Evolutionary conservation across 1,140 invertebrate species (phyloP).

Genomic region (Asbolus verrucosus): DNA sequence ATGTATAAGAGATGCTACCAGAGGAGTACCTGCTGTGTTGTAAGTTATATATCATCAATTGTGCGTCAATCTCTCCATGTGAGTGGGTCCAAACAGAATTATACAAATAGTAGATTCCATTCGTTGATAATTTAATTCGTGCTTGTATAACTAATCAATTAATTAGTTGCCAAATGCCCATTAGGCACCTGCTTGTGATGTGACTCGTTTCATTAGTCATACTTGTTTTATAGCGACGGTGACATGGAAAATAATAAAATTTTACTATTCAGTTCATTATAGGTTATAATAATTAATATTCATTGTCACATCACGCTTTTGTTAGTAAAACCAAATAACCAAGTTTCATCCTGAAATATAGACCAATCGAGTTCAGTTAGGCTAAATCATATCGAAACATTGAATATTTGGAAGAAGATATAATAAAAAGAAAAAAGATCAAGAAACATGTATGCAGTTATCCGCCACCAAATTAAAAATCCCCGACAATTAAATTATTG

Average conservation of each 20-base stretch:
- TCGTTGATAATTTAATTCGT: constrained; percentile 33
- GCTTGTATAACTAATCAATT: constrained; percentile 29
- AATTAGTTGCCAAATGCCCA: constrained; percentile 17
- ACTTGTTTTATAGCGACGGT: not conserved
- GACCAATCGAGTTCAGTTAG: no score
- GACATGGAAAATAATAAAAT: constrained; percentile 3
- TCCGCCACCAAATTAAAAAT: no score
- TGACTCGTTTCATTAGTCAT: constrained; percentile 16
- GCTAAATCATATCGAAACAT: no score
- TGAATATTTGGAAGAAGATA: no score
- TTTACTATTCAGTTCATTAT: no score
- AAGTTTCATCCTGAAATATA: no score
- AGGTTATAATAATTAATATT: no score
- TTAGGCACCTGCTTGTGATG: constrained; percentile 21
- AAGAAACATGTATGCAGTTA: no score
- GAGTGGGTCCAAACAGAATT: not conserved
- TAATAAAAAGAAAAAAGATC: no score
- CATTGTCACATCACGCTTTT: not conserved
- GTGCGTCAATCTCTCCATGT: constrained; percentile 29
- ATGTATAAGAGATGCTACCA: constrained; percentile 44
- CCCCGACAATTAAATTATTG: no score
- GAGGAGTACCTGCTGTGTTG: constrained; percentile 32
- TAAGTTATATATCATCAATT: constrained; percentile 41
- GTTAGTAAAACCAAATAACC: no score
- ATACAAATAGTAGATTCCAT: constrained; percentile 2